Evolutionary conservation across 2,797 vertebrate genomes (phyloP), one percentile per base, ranked within the genome.

Genomic region (Melopsittacus undulatus): DNA sequence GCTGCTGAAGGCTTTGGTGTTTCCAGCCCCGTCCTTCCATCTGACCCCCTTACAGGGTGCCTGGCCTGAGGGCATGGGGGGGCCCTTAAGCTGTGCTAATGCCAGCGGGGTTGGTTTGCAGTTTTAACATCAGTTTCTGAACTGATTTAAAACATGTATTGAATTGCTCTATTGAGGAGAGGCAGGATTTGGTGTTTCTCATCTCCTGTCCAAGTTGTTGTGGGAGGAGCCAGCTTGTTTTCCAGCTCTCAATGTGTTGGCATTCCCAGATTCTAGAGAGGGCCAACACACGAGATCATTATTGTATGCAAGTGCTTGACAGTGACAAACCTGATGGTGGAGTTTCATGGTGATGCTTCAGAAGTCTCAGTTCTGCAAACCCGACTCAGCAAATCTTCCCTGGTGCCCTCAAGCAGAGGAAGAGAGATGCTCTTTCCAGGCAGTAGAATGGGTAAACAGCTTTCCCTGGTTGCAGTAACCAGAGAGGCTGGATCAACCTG

Each of bases 401-500:
- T 70, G n/a, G 5, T 85, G 18, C 22, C 29, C 45, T 75, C 26
- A 34, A 88, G 76, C 45, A 52, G 54, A 66, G 54, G 63, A 69
- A 86, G 34, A 69, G 45, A 45, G 21, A 63, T 22, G 40, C 11
- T 85, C 27, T 89, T 75, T 62, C 29, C 82, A 84, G 81, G 0
- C 0, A 32, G 38, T 57, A 56, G 63, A 45, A 45, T 5, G 46
- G 19, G 26, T 52, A 51, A 62, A 48, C 16, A 30, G 49, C 49
- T 89, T 91, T 83, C 43, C 56, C 27, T 80, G 68, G 14, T 7
- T 79, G 34, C 6, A 3, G 24, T 83, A 87, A 83, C 45, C n/a
- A 40, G 84, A 74, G 69, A 78, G 57, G 34, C 91, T 82, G 72
- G 82, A 94, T 83, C 43, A 91, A 85, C 95, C 73, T 90, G 85